Conservation (phyloP, 2,797 vertebrate genomes). For the Glossophaga mutica region DNA sequence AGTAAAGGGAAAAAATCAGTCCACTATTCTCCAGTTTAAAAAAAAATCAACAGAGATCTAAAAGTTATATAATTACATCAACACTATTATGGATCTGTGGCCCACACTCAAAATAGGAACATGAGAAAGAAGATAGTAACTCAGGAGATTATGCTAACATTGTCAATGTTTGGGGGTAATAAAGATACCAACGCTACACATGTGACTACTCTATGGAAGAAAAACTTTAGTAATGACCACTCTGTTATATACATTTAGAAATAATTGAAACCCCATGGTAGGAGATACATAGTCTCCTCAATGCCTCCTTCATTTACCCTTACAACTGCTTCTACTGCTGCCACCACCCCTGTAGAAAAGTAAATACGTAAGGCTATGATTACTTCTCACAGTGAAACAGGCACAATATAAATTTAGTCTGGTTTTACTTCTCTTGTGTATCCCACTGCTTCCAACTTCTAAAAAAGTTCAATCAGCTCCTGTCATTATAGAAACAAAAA, state of each 20-base stretch:
- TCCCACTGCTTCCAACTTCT: not conserved
- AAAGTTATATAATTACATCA: not conserved
- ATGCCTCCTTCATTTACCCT: not conserved
- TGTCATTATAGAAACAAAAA: slow-evolving; percentile 39
- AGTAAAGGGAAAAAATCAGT: not conserved
- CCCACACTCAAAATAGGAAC: not conserved
- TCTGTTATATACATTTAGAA: not conserved
- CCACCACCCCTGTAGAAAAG: not conserved
- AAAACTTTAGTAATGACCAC: not conserved
- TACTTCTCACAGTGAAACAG: slow-evolving; percentile 38
- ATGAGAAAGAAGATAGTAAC: not conserved
- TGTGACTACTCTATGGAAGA: not conserved
- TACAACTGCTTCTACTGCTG: not conserved
- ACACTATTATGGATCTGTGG: not conserved
- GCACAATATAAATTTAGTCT: not conserved
- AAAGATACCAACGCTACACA: not conserved
- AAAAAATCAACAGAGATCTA: not conserved
- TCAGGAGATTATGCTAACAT: not conserved
- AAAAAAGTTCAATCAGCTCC: slow-evolving; percentile 4
- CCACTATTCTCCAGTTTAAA: not conserved
- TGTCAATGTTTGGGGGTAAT: not conserved
- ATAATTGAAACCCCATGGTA: not conserved
- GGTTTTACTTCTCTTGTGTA: not conserved
- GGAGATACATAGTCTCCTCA: not conserved
- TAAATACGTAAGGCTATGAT: not conserved